These are phyloP conservation scores for Hepsetus odoe DNA, from an alignment of 2,113 vertebrate species.

Conservation along the genomic window DNA sequence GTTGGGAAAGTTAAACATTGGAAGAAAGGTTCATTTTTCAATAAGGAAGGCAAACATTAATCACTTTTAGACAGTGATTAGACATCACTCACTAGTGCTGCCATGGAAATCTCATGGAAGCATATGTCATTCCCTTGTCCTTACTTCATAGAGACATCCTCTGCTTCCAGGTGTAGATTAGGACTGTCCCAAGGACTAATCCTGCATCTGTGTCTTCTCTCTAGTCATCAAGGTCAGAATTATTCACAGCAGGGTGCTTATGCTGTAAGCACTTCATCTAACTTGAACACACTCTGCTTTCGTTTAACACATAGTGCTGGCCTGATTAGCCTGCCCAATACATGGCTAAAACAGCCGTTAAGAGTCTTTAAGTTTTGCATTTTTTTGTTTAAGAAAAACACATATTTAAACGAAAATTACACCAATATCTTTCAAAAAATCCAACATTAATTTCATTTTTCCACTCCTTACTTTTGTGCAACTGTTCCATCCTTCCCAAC, in stretches of 20 bases:
- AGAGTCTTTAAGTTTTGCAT: no score
- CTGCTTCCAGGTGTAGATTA: conserved; percentile 15
- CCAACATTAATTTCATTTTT: no score
- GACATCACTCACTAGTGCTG: neutral
- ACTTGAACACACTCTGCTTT: conserved; percentile 4
- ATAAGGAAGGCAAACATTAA: neutral
- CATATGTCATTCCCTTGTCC: neutral
- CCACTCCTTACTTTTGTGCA: no score
- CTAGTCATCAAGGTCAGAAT: conserved; percentile 13
- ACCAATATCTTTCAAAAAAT: no score
- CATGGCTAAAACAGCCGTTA: neutral
- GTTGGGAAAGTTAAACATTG: conserved; percentile 1
- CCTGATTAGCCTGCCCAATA: neutral
- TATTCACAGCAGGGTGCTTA: neutral
- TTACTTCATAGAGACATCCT: conserved; percentile 12
- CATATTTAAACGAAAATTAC: no score
- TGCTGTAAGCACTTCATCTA: conserved; percentile 21
- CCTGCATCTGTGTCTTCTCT: conserved; percentile 14
- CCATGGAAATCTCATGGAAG: neutral
- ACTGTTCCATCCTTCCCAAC: no score
- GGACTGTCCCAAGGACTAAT: conserved; percentile 19
- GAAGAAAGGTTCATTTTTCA: neutral
- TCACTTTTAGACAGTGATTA: conserved; percentile 1
- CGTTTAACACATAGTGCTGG: neutral
- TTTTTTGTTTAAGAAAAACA: no score